These are phyloP conservation scores for Trididemnum nubilum DNA, from an alignment of 23 tunicate genomes.

Conservation along the genomic window DNA sequence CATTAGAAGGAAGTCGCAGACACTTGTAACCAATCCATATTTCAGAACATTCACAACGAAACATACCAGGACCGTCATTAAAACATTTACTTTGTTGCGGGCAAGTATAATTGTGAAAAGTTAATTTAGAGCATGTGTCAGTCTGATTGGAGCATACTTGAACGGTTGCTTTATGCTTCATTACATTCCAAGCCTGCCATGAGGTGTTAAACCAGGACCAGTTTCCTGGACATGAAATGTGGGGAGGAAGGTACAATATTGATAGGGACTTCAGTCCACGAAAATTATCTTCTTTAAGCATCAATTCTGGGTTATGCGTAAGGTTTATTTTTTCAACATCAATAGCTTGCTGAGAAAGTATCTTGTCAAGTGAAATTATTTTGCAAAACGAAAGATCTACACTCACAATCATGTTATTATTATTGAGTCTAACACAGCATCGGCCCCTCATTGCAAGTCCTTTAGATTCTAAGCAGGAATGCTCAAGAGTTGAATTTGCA, in stretches of 20 bases:
- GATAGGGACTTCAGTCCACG: slow-evolving; percentile 3
- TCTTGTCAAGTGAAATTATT: background rate
- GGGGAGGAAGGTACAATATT: background rate
- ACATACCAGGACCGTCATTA: slow-evolving; percentile 11
- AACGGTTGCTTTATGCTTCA: background rate
- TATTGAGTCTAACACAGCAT: too few species aligned
- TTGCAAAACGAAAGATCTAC: slow-evolving; percentile 6
- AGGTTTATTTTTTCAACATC: slow-evolving; percentile 4
- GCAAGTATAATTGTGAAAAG: background rate
- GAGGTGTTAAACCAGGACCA: slow-evolving; percentile 18
- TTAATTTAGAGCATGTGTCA: background rate
- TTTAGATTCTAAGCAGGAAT: too few species aligned
- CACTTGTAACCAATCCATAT: slow-evolving; percentile 7
- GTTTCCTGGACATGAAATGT: background rate
- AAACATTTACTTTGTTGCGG: background rate
- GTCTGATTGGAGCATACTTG: background rate
- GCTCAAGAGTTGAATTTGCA: too few species aligned
- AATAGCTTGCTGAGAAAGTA: background rate
- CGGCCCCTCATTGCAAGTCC: too few species aligned
- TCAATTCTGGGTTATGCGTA: background rate
- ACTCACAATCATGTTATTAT: background rate
- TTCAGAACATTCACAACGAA: background rate
- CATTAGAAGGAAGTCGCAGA: background rate
- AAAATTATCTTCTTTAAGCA: background rate
- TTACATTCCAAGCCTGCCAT: slow-evolving; percentile 1